Evolutionary conservation across 2,888 invertebrate species (phyloP).

Genomic region (Matsumyia berberina): DNA sequence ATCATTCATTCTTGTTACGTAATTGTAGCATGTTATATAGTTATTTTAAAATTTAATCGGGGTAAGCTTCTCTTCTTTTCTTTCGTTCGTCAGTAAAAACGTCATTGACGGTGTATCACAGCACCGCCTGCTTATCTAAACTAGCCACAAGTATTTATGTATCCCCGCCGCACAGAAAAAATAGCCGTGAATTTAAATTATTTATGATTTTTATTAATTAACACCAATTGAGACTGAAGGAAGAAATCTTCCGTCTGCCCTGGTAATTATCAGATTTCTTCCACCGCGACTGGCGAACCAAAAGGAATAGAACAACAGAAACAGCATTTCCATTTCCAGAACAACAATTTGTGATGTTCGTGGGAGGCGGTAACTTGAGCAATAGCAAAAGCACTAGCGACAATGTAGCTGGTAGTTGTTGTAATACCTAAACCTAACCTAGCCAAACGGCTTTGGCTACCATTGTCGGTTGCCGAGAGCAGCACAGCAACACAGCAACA

Average conservation of each 20-base stretch:
- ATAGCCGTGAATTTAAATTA: conserved; percentile 71
- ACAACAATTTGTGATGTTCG: conserved; percentile 55
- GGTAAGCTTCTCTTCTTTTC: conserved; percentile 40
- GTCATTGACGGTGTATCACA: conserved; percentile 32
- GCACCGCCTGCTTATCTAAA: conserved; percentile 44
- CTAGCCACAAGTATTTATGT: conserved; percentile 34
- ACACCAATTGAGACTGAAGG: conserved; percentile 74
- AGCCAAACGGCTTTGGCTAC: conserved; percentile 43
- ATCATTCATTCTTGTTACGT: conserved; percentile 59
- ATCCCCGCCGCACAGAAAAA: conserved; percentile 3
- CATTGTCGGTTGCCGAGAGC: conserved; percentile 63
- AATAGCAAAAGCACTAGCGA: background rate
- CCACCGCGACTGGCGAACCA: conserved; percentile 21
- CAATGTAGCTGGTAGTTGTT: conserved; percentile 8
- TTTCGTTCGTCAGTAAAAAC: background rate
- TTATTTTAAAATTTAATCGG: conserved; percentile 39
- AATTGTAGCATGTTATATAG: conserved; percentile 13
- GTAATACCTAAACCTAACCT: conserved; percentile 48
- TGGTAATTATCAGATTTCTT: conserved; percentile 75
- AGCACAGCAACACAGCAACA: conserved; percentile 6
- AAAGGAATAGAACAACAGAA: conserved; percentile 37
- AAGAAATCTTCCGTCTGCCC: conserved; percentile 71
- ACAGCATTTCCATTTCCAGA: conserved; percentile 43
- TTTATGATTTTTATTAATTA: conserved; percentile 75
- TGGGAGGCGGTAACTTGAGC: conserved; percentile 67